Evolutionary conservation across 2,113 vertebrate species (phyloP).

Genomic region (Phodopus roborovskii): DNA sequence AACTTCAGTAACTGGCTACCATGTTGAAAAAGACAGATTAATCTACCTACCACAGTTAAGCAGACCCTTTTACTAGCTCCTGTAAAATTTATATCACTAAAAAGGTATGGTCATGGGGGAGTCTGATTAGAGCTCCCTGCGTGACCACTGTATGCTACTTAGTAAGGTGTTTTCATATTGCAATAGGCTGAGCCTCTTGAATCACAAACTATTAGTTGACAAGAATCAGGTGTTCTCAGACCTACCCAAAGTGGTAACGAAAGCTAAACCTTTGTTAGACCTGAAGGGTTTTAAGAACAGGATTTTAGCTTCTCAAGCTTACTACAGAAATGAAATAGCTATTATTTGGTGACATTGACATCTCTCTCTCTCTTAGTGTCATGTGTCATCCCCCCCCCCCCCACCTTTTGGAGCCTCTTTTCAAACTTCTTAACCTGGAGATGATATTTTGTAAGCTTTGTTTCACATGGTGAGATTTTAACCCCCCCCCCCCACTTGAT

Average conservation of each 20-base stretch:
- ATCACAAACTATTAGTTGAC: constrained; percentile 71
- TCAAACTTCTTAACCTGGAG: neutral
- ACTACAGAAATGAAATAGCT: constrained; percentile 18
- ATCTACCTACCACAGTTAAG: neutral
- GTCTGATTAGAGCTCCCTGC: neutral
- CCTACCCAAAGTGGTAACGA: constrained; percentile 57
- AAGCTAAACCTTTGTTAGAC: constrained; percentile 63
- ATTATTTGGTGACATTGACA: constrained; percentile 8
- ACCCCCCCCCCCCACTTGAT: no score
- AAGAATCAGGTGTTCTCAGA: constrained; percentile 71
- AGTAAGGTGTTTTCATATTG: constrained; percentile 76
- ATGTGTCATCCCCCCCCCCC: neutral
- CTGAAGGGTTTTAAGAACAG: constrained; percentile 39
- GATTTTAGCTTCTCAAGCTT: constrained; percentile 40
- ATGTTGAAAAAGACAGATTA: neutral
- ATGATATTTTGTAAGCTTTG: neutral
- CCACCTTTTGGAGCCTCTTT: neutral
- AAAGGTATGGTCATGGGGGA: neutral
- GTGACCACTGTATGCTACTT: constrained; percentile 72
- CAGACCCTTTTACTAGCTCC: neutral
- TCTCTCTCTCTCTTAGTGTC: neutral
- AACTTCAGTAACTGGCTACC: neutral
- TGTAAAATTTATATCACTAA: neutral
- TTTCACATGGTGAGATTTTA: neutral
- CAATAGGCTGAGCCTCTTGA: constrained; percentile 72